Base-by-base conservation (phyloP, 2,888 invertebrate species). In the Aporophyla lueneburgensis region DNA sequence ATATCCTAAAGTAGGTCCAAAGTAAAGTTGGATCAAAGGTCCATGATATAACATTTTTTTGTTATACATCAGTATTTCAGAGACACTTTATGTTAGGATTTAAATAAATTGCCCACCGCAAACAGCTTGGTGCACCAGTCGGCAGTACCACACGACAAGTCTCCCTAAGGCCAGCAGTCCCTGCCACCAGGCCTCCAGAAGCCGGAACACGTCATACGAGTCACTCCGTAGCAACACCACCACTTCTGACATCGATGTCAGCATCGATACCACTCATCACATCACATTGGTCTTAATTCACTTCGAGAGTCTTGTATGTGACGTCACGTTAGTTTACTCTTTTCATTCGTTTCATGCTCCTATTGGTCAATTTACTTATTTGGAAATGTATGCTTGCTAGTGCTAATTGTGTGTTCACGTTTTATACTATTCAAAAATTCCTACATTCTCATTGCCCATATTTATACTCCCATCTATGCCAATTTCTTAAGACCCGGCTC, bases 111-210 rank as follows among this genome's bases (percentile, higher is more conserved):
- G 76, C 84, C 69, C 84, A 95, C 95, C 95, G 87, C 90, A 90
- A 71, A 92, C 71, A 81, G 92, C 82, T 86, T 93, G 89, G 80
- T 94, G 93, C 75, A 96, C 79, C 92, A 97, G 71, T 91, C 96
- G 87, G 81, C 91, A 94, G 90, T 92, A 94, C 85, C 89, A 90
- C 86, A 94, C 87, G 92, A 97, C 89, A 90, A 97, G 89, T 91
- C 96, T 88, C 78, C 94, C 94, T 91, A 97, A 83, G 88, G 96
- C 87, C 82, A 97, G 93, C 68, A 97, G 90, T 2, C 96, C 96
- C 84, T 96, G 95, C 91, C 97, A 97, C 93, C 97, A 97, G 54
- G 96, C 95, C 83, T 97, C 97, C 82, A 97, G 90, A 51, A 97
- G 89, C 9, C 95, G 93, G 51, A 96, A 91, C 59, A 96, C 91